A percentile compares a stretch with the other conserved stretches of the same genome.
phyloP scores from a whole-genome alignment of 2,113 vertebrate genomes.

The Hemibagrus wyckioides region DNA sequence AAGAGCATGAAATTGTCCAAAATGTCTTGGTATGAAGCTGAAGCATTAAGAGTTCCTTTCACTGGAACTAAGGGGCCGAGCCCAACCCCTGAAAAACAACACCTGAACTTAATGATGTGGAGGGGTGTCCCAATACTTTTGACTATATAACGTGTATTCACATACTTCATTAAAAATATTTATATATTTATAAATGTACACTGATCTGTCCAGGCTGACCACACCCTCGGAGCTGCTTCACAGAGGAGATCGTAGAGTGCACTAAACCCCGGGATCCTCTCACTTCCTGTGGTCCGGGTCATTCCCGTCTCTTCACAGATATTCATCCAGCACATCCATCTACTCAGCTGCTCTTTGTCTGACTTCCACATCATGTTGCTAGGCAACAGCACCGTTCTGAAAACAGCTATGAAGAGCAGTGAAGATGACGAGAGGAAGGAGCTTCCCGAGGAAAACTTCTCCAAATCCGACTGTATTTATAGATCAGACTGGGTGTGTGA shows the following conservation, averaged over 20 bases:
- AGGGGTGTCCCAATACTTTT: too few relatives aligned
- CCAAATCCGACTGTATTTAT: not conserved
- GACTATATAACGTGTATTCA: too few relatives aligned
- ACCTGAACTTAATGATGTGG: too few relatives aligned
- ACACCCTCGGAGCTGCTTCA: constrained; percentile 13
- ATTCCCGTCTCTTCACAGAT: not conserved
- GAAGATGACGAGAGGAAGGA: not conserved
- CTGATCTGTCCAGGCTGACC: not conserved
- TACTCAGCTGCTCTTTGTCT: not conserved
- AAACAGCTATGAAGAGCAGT: not conserved
- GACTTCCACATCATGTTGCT: constrained; percentile 39
- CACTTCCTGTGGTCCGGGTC: not conserved
- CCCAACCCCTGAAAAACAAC: too few relatives aligned
- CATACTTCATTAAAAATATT: too few relatives aligned
- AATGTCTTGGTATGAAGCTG: too few relatives aligned
- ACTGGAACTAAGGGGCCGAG: too few relatives aligned
- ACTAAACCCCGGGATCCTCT: not conserved
- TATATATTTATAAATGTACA: not conserved
- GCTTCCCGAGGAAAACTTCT: not conserved
- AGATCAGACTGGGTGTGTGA: not conserved
- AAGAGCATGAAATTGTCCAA: too few relatives aligned
- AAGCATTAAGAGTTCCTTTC: too few relatives aligned
- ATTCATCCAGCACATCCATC: not conserved
- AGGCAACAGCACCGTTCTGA: constrained; percentile 42
- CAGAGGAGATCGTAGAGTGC: constrained; percentile 47